Evolutionary conservation across 2,888 invertebrate genomes (phyloP).

Genomic region (Leptopilina drosophilae): DNA sequence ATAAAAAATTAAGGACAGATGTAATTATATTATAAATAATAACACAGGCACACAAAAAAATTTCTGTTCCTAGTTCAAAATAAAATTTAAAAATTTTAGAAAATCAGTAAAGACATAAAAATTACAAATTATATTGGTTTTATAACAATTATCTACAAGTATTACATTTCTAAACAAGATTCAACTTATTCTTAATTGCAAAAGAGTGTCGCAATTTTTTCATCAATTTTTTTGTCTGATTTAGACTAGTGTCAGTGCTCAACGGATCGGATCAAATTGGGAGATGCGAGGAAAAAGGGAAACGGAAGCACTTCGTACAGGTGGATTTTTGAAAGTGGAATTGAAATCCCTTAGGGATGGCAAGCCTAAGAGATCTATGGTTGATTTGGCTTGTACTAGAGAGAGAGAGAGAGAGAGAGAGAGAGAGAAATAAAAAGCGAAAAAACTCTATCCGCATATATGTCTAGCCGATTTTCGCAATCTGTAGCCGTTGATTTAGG

Average conservation of each 20-base stretch:
- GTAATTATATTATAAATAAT: too few relatives aligned
- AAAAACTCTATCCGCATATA: slow-evolving; percentile 30
- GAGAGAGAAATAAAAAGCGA: not conserved
- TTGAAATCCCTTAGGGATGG: not conserved
- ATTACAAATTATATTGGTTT: too few relatives aligned
- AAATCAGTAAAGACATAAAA: too few relatives aligned
- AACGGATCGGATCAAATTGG: slow-evolving; percentile 29
- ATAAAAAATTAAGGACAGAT: too few relatives aligned
- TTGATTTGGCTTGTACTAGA: slow-evolving; percentile 4
- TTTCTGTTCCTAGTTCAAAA: too few relatives aligned
- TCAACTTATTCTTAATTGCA: not conserved
- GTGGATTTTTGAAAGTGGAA: slow-evolving; percentile 27
- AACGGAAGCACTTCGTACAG: slow-evolving; percentile 32
- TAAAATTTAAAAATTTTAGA: too few relatives aligned
- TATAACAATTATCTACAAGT: too few relatives aligned
- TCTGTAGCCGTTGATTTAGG: slow-evolving; percentile 67
- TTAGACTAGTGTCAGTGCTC: not conserved
- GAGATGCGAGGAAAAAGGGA: slow-evolving; percentile 36
- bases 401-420: not conserved
- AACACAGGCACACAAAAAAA: too few relatives aligned
- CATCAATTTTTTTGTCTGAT: too few relatives aligned
- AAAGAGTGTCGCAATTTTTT: not conserved
- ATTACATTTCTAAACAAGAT: not conserved
- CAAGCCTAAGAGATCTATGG: slow-evolving; percentile 37
- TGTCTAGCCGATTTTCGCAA: slow-evolving; percentile 46